A percentile compares a stretch with the other conserved stretches of the same genome.
Evolutionary conservation across 2,888 invertebrate genomes (phyloP).

Genomic region (Machimus atricapillus): DNA sequence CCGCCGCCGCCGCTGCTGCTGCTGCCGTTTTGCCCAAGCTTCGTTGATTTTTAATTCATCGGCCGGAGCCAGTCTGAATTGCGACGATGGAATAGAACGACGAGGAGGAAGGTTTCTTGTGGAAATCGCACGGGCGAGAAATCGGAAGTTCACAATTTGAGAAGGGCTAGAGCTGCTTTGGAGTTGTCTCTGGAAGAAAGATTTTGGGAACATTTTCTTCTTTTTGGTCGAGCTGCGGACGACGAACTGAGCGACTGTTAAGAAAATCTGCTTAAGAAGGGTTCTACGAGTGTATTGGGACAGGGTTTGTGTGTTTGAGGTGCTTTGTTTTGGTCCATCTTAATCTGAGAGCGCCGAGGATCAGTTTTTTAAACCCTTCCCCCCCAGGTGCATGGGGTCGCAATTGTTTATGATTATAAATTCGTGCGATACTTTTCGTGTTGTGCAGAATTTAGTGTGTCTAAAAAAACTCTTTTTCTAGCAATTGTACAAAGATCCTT

Average conservation of each 20-base stretch:
- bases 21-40: slow-evolving; percentile 6
- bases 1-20: not conserved
- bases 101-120: slow-evolving; percentile 27
- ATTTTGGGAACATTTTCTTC: not conserved
- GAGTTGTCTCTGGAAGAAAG: not conserved
- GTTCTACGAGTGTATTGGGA: not conserved
- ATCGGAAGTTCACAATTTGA: slow-evolving; percentile 1
- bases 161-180: not conserved
- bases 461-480: not conserved
- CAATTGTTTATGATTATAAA: not conserved
- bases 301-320: not conserved
- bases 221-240: not conserved
- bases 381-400: not conserved
- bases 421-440: not conserved
- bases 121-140: slow-evolving; percentile 25
- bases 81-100: slow-evolving; percentile 37
- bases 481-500: not conserved
- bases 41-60: slow-evolving; percentile 19
- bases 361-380: not conserved
- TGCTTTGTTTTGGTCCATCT: not conserved
- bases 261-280: not conserved
- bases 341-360: not conserved
- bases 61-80: slow-evolving; percentile 28
- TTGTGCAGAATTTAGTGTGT: not conserved
- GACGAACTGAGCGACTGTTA: not conserved